These are phyloP conservation scores for Hyaena hyaena DNA, from an alignment of 2,113 vertebrate genomes.

Conservation along the genomic window DNA sequence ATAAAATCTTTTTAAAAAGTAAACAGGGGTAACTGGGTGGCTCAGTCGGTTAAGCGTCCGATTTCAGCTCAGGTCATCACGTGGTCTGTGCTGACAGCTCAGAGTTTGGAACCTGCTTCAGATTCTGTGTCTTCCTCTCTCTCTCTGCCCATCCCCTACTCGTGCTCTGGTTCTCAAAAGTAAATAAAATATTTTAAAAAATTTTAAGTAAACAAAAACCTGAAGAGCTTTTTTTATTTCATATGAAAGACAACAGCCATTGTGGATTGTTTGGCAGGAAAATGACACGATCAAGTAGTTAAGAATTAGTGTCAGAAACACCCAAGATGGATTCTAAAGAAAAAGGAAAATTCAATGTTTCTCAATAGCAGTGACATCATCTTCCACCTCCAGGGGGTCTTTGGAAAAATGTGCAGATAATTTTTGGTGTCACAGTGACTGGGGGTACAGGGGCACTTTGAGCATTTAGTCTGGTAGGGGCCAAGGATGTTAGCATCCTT, in stretches of 20 bases:
- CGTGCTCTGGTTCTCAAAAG: too few species aligned
- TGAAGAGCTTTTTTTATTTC: neutral
- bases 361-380: neutral
- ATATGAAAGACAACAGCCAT: neutral
- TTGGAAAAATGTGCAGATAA: neutral
- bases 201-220: neutral
- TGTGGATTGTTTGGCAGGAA: neutral
- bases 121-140: too few species aligned
- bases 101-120: too few species aligned
- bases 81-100: too few species aligned
- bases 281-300: neutral
- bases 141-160: too few species aligned
- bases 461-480: neutral
- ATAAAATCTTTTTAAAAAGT: too few species aligned
- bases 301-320: conserved; percentile 9
- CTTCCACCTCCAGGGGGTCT: neutral
- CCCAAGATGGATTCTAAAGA: neutral
- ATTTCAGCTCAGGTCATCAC: too few species aligned
- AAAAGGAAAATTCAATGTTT: neutral
- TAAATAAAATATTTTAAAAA: too few species aligned
- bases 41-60: too few species aligned
- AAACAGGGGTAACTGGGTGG: too few species aligned
- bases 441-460: too few species aligned
- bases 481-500: neutral
- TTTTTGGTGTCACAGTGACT: neutral